Evolutionary conservation across 92 coral and sea anemone species (phyloP).

Genomic region (Parazoanthus atlanticus): DNA sequence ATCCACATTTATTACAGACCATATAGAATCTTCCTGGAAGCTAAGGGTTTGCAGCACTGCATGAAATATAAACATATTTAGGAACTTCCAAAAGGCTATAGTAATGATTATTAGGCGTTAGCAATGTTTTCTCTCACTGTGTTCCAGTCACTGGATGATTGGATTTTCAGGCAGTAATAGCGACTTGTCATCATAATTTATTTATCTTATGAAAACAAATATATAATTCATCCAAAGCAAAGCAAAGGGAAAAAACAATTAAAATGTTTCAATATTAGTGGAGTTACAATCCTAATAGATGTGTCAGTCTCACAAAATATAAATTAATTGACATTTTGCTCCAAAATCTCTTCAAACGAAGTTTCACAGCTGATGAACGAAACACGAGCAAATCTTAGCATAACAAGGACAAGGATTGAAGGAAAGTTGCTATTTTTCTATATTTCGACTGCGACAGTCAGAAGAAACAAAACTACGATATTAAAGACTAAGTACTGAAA

Average conservation of each 20-base stretch:
- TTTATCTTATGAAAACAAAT: neutral
- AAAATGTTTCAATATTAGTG: too few relatives aligned
- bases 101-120: neutral
- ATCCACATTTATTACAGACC: too few relatives aligned
- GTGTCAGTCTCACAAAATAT: neutral
- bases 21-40: neutral
- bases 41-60: neutral
- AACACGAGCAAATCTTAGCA: too few relatives aligned
- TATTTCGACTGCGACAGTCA: neutral
- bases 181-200: neutral
- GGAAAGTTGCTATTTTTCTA: neutral
- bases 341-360: neutral
- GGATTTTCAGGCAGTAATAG: neutral
- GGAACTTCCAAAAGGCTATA: neutral
- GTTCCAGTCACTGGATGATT: neutral
- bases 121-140: neutral
- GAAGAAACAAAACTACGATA: neutral
- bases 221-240: neutral
- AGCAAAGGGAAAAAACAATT: neutral
- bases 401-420: too few relatives aligned
- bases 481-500: neutral
- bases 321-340: neutral
- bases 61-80: too few relatives aligned
- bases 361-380: too few relatives aligned
- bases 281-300: neutral